Percentiles rank a stretch among this genome's conserved stretches.
These are phyloP conservation scores for Sciurus carolinensis DNA, from an alignment of 2,797 vertebrate genomes.

Conservation along the genomic window DNA sequence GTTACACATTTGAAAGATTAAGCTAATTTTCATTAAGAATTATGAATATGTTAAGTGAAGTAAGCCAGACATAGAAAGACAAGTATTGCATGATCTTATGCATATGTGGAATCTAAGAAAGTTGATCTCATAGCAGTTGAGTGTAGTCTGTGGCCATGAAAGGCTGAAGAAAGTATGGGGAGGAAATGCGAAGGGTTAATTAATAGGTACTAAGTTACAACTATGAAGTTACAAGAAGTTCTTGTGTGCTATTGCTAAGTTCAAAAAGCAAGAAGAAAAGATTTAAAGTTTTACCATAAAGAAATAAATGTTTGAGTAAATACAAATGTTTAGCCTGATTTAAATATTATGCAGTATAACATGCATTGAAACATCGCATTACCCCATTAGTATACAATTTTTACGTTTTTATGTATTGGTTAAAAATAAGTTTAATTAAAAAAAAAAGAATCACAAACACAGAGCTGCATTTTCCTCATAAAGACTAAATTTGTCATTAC, in stretches of 20 bases:
- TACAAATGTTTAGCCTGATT: not conserved
- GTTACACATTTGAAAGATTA: constrained; percentile 52
- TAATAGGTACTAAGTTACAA: not conserved
- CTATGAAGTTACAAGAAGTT: not conserved
- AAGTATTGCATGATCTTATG: not conserved
- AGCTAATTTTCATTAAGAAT: not conserved
- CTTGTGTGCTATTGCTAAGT: not conserved
- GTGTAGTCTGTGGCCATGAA: not conserved
- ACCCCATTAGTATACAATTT: not conserved
- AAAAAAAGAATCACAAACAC: not conserved
- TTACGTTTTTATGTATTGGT: not conserved
- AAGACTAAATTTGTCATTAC: not conserved
- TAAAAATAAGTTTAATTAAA: not conserved
- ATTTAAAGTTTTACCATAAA: not conserved
- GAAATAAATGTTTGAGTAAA: not conserved
- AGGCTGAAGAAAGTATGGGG: rapidly evolving
- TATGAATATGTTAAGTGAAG: not conserved
- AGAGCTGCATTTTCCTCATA: not conserved
- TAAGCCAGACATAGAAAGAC: not conserved
- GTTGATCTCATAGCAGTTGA: not conserved
- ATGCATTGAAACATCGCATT: not conserved
- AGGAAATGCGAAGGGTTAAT: not conserved
- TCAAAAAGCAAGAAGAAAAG: not conserved
- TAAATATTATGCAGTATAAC: not conserved
- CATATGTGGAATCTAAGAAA: not conserved